Evolutionary conservation across 2,888 invertebrate species (phyloP), one percentile per base, ranked within the genome.

Genomic region (Drosophila formosana): DNA sequence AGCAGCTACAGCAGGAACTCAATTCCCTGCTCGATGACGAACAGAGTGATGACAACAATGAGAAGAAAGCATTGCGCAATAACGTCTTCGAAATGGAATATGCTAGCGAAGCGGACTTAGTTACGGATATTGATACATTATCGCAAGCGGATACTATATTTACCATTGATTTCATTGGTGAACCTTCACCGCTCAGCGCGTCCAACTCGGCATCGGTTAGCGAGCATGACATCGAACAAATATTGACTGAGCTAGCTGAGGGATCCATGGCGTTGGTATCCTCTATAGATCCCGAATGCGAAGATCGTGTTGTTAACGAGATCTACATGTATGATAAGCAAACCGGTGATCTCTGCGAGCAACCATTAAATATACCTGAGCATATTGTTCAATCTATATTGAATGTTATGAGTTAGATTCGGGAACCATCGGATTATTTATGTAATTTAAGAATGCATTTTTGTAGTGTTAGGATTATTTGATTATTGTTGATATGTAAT

Each of bases 181-280:
- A 78, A 8, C n/a, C 56, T 1, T 45, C 56, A 0, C n/a, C 56
- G 1, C 6, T 18, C 2, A 37, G 6, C 0, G 50, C 43, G 8
- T 23, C 68, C 11, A 39, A 13, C 3, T 50, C 49, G 0, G 23
- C 49, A 23, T 66, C 51, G 23, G 39, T 46, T 13, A 62, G 84
- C 28, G 91, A 91, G 56, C 73, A 74, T 32, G 89, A 91, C 46
- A 90, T 91, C 37, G 88, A 90, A 72, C 86, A 88, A 72, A 91
- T 92, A 56, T 75, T 92, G 45, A 80, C 78, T 0, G 89, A 91
- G 66, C 78, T 92, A 46, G 85, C 90, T 1, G 89, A 91, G 39
- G 92, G 92, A 18, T 89, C 91, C 4, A 75, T 92, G 69, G 92
- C 91, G 3, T 80, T 92, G n/a, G 92, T 92, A 7, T 91, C 91